Evolutionary conservation across 2,797 vertebrate genomes (phyloP).

Genomic region (Hyperoplus immaculatus): DNA sequence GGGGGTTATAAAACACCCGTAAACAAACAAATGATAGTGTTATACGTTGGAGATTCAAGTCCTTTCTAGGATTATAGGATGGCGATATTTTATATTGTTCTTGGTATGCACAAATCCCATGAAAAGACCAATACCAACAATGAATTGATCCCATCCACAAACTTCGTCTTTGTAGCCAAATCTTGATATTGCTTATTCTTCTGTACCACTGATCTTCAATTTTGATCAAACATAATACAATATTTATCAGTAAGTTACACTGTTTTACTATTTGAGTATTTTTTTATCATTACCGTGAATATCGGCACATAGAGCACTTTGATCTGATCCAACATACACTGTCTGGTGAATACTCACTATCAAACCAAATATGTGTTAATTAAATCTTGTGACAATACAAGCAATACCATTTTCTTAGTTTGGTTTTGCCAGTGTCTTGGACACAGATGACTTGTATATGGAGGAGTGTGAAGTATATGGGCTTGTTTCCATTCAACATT

Average conservation of each 20-base stretch:
- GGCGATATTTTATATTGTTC: not conserved
- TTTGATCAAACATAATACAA: not conserved
- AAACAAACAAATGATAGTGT: conserved; percentile 15
- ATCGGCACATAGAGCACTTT: not conserved
- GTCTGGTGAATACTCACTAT: conserved; percentile 7
- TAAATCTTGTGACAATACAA: not conserved
- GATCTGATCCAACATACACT: not conserved
- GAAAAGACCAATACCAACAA: not conserved
- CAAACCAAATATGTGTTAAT: conserved; percentile 8
- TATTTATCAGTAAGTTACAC: conserved; percentile 3
- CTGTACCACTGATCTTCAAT: not conserved
- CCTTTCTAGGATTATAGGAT: not conserved
- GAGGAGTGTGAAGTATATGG: too few relatives aligned
- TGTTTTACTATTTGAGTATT: conserved; percentile 7
- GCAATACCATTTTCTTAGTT: not conserved
- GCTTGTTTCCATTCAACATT: not conserved
- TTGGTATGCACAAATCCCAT: not conserved
- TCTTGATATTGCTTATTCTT: not conserved
- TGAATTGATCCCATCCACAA: not conserved
- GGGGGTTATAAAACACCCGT: not conserved
- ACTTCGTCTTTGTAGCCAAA: not conserved
- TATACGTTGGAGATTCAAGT: not conserved
- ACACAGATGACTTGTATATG: not conserved
- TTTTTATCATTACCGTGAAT: conserved; percentile 5
- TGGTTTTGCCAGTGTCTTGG: not conserved